phyloP scores from a whole-genome alignment of 2,888 invertebrate species.

The Myopa testacea region DNA sequence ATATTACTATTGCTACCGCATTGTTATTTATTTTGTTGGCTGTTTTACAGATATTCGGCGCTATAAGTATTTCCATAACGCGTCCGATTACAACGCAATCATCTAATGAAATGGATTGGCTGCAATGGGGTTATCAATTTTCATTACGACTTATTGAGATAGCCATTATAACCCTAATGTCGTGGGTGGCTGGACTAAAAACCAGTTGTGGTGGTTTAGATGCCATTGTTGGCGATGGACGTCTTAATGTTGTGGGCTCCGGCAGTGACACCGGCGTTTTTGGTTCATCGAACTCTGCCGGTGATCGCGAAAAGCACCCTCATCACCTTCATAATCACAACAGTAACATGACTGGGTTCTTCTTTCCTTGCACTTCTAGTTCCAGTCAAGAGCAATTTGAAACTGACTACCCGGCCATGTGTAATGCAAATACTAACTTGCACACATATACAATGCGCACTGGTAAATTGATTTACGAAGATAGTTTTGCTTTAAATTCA shows the following conservation, averaged over 20 bases:
- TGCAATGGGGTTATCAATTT: constrained; percentile 93
- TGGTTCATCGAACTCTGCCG: constrained; percentile 44
- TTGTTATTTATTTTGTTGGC: constrained; percentile 86
- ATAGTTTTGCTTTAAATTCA: constrained; percentile 72
- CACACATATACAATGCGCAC: constrained; percentile 85
- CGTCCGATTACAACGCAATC: constrained; percentile 62
- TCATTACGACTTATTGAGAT: constrained; percentile 87
- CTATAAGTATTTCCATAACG: constrained; percentile 73
- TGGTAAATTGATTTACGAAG: constrained; percentile 82
- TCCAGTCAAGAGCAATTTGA: constrained; percentile 88
- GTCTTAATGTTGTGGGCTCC: constrained; percentile 46
- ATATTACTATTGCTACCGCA: constrained; percentile 89
- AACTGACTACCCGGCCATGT: constrained; percentile 86
- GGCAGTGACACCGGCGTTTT: constrained; percentile 38
- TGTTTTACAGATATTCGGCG: constrained; percentile 85
- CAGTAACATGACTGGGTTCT: constrained; percentile 78
- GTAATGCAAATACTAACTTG: constrained; percentile 86
- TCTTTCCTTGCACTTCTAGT: constrained; percentile 83
- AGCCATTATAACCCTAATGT: constrained; percentile 85
- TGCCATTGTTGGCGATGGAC: constrained; percentile 44
- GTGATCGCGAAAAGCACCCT: constrained; percentile 77
- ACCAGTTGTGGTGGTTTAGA: constrained; percentile 68
- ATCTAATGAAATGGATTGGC: constrained; percentile 79
- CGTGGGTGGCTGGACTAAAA: constrained; percentile 86
- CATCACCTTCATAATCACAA: constrained; percentile 58